phyloP scores from a whole-genome alignment of 1,140 invertebrate species.

The Paraescarpia echinospica region DNA sequence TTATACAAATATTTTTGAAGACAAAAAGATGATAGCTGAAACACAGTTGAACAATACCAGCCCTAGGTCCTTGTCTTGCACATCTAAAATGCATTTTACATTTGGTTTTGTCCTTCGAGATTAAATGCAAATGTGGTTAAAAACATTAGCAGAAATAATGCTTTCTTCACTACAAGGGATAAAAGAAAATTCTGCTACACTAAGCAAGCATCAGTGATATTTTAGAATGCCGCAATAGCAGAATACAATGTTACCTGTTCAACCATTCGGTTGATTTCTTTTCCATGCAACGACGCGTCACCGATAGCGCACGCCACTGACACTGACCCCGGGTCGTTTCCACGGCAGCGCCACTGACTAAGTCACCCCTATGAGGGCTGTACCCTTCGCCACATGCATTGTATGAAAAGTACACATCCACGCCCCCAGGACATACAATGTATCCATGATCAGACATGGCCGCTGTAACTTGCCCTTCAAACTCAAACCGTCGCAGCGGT shows the following conservation, averaged over 20 bases:
- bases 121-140: neutral
- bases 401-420: slow-evolving; percentile 24
- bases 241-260: neutral
- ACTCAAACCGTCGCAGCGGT: slow-evolving; percentile 39
- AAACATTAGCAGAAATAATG: neutral
- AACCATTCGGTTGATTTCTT: slow-evolving; percentile 23
- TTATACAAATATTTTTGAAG: neutral
- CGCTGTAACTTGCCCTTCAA: slow-evolving; percentile 42
- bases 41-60: no score
- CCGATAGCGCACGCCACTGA: slow-evolving; percentile 26
- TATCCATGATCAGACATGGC: slow-evolving; percentile 48
- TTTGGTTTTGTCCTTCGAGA: neutral
- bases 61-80: neutral
- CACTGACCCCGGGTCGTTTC: slow-evolving; percentile 39
- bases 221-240: neutral
- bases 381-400: slow-evolving; percentile 39
- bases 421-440: slow-evolving; percentile 37
- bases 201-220: neutral
- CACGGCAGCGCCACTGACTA: slow-evolving; percentile 42
- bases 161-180: neutral
- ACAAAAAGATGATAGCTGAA: no score
- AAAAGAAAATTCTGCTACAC: neutral
- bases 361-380: slow-evolving; percentile 41
- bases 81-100: neutral
- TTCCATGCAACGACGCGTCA: neutral